Evolutionary conservation across 2,797 vertebrate species (phyloP).

Genomic region (Podarcis siculus): DNA sequence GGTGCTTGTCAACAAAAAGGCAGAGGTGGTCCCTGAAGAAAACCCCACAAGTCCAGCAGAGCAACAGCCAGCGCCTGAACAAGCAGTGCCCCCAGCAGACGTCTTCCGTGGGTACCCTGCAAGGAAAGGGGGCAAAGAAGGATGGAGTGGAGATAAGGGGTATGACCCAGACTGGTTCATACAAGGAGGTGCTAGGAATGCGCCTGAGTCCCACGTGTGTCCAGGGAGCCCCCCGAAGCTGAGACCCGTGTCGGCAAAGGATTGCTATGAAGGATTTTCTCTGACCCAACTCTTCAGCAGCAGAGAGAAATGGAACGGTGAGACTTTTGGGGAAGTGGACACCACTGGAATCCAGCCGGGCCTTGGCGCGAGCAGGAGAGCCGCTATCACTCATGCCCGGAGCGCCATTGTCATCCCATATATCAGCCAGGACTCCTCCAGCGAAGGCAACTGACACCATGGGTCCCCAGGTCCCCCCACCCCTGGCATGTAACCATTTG

Average conservation of each 20-base stretch:
- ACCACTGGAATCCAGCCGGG: not conserved
- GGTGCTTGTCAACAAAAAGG: not conserved
- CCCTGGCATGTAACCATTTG: too few relatives aligned
- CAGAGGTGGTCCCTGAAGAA: rapidly evolving
- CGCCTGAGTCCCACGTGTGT: not conserved
- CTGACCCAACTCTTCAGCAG: too few relatives aligned
- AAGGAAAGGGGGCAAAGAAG: not conserved
- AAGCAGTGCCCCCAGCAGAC: not conserved
- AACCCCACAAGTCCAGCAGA: rapidly evolving
- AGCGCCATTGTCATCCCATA: not conserved
- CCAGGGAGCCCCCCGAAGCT: not conserved
- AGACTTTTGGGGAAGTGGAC: not conserved
- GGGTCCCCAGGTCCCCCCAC: rapidly evolving
- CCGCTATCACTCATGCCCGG: not conserved
- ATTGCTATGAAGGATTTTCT: not conserved
- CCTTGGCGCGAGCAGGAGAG: not conserved
- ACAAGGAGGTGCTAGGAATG: not conserved
- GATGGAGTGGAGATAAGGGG: not conserved
- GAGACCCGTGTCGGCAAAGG: not conserved
- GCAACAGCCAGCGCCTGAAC: not conserved
- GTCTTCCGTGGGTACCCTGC: not conserved
- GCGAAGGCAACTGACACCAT: not conserved
- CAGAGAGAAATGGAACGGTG: not conserved
- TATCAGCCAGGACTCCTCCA: constrained; percentile 16
- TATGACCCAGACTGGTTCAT: rapidly evolving